Percentiles rank a stretch among this genome's conserved stretches.
Evolutionary conservation across 1,140 invertebrate species (phyloP).

Genomic region (Triops longicaudatus): DNA sequence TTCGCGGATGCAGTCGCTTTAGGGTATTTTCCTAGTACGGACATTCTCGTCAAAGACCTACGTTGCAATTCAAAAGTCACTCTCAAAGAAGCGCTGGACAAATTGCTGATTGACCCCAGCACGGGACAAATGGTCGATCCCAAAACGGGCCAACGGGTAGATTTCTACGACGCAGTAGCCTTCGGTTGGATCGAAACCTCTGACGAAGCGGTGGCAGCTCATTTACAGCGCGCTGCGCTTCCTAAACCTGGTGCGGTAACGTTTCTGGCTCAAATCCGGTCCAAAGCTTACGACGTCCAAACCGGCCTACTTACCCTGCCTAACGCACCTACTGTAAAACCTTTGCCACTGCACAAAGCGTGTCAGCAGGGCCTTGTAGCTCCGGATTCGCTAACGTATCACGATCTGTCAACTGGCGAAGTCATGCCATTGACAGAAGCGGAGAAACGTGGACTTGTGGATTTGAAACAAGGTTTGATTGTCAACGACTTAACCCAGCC

Average conservation of each 20-base stretch:
- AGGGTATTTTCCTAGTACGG: constrained; percentile 61
- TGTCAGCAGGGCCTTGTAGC: constrained; percentile 63
- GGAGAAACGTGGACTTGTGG: constrained; percentile 63
- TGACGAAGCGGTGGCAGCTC: constrained; percentile 28
- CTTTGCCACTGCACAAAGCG: constrained; percentile 59
- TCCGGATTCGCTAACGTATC: constrained; percentile 58
- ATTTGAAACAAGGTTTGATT: constrained; percentile 61
- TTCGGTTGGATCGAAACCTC: constrained; percentile 50
- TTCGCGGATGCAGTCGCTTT: constrained; percentile 70
- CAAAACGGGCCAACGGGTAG: constrained; percentile 64
- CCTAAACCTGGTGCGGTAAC: constrained; percentile 55
- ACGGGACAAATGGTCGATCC: constrained; percentile 73
- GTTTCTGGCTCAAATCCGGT: constrained; percentile 40
- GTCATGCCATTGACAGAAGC: constrained; percentile 61
- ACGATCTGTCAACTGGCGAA: constrained; percentile 60
- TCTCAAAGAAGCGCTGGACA: constrained; percentile 62
- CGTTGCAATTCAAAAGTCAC: constrained; percentile 55
- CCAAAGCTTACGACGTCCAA: constrained; percentile 45
- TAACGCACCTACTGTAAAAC: constrained; percentile 46
- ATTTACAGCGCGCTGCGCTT: constrained; percentile 41
- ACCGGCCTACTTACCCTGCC: constrained; percentile 56
- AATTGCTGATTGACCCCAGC: constrained; percentile 62
- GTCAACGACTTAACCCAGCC: constrained; percentile 56
- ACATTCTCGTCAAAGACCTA: constrained; percentile 68
- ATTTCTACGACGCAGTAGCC: constrained; percentile 75